phyloP scores from a whole-genome alignment of 1,140 invertebrate genomes.

The Drosophila pectinifera region DNA sequence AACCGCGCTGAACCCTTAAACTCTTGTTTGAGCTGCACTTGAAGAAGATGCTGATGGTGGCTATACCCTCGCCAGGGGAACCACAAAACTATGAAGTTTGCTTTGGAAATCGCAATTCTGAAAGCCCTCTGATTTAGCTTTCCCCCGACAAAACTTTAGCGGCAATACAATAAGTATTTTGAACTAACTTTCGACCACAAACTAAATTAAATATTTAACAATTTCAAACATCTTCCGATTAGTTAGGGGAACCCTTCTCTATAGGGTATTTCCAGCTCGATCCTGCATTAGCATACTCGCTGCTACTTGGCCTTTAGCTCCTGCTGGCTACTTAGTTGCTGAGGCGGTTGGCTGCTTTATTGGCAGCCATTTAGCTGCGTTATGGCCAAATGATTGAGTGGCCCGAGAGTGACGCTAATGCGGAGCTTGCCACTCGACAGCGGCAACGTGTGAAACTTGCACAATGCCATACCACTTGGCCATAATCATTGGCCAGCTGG shows the following conservation, averaged over 20 bases:
- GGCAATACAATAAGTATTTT: background rate
- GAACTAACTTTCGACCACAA: no score
- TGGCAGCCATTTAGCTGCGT: constrained; percentile 55
- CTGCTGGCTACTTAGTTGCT: constrained; percentile 34
- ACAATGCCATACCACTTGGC: constrained; percentile 13
- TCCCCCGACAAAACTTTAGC: background rate
- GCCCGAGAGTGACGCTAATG: constrained; percentile 43
- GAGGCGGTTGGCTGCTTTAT: constrained; percentile 24
- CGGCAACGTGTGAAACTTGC: constrained; percentile 27
- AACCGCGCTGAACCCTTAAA: constrained; percentile 27
- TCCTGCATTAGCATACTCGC: background rate
- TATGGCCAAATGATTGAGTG: constrained; percentile 59
- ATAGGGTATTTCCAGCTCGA: background rate
- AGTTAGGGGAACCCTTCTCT: background rate
- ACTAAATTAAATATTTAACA: no score
- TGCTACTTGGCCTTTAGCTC: constrained; percentile 11
- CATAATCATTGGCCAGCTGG: constrained; percentile 39
- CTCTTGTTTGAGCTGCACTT: constrained; percentile 52
- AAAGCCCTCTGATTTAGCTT: constrained; percentile 18
- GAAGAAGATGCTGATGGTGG: constrained; percentile 44
- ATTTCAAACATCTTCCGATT: no score
- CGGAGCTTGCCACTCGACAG: constrained; percentile 34
- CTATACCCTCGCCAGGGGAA: constrained; percentile 29
- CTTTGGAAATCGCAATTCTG: constrained; percentile 19
- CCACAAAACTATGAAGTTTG: constrained; percentile 29